Percentiles rank a stretch among this genome's conserved stretches.
These are phyloP conservation scores for zebrafish (Danio rerio) DNA, from an alignment of 2,113 vertebrate genomes.

Conservation along the genomic window DNA sequence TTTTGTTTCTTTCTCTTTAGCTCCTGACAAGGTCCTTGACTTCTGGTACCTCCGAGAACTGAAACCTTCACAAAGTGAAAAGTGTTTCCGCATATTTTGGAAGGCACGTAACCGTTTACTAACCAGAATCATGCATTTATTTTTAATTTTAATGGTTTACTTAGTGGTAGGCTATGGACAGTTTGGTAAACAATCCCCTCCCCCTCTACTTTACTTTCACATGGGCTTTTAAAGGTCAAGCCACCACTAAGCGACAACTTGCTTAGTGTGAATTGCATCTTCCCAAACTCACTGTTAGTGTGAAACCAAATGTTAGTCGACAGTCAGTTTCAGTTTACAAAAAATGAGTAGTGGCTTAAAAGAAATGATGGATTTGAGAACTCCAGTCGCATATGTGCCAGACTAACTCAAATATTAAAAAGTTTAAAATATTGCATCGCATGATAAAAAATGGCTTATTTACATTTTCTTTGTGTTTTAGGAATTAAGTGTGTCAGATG, in stretches of 20 bases:
- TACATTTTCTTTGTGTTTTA: slow-evolving; percentile 52
- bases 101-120: slow-evolving; percentile 59
- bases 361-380: slow-evolving; percentile 66
- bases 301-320: slow-evolving; percentile 65
- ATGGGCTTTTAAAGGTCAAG: slow-evolving; percentile 48
- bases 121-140: background rate
- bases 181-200: background rate
- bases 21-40: slow-evolving; percentile 61
- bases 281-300: slow-evolving; percentile 46
- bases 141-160: background rate
- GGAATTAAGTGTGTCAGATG: slow-evolving; percentile 58
- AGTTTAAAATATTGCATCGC: background rate
- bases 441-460: background rate
- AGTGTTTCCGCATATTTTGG: slow-evolving; percentile 64
- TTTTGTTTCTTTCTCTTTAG: background rate
- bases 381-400: background rate
- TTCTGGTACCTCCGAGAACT: slow-evolving; percentile 65
- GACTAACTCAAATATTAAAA: background rate
- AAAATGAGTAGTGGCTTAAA: slow-evolving; percentile 66
- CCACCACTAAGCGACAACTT: slow-evolving; percentile 27
- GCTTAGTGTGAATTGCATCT: slow-evolving; percentile 47
- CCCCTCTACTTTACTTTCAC: background rate
- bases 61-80: slow-evolving; percentile 35
- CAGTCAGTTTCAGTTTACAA: slow-evolving; percentile 75
- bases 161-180: background rate